Conservation (phyloP, 1,140 invertebrate genomes). For the Drosophila cardini region DNA sequence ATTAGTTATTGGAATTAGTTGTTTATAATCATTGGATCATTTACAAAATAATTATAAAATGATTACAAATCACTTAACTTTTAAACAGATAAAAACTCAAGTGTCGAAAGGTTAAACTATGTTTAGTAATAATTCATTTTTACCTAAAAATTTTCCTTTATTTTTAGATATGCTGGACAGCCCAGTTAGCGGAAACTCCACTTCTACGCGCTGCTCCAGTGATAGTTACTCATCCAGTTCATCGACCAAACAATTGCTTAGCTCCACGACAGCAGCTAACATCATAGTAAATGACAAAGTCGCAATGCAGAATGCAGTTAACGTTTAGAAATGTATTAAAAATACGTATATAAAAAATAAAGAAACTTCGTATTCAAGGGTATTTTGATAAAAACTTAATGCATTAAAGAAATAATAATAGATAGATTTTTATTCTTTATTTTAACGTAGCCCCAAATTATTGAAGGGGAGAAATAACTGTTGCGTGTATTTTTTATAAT, state of each 20-base stretch:
- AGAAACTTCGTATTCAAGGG: too few relatives aligned
- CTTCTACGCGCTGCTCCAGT: slow-evolving; percentile 89
- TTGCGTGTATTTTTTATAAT: too few relatives aligned
- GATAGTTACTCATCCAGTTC: slow-evolving; percentile 91
- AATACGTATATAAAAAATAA: too few relatives aligned
- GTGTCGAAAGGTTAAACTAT: too few relatives aligned
- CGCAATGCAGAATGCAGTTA: slow-evolving; percentile 79
- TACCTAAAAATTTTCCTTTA: not conserved
- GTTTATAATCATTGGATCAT: not conserved
- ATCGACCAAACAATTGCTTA: slow-evolving; percentile 88
- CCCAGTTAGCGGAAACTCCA: slow-evolving; percentile 86
- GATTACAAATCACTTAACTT: too few relatives aligned
- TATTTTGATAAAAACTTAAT: too few relatives aligned
- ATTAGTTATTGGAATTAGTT: not conserved
- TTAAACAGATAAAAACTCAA: not conserved
- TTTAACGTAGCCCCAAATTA: too few relatives aligned
- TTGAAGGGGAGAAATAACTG: too few relatives aligned
- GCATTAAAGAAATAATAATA: too few relatives aligned
- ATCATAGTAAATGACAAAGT: slow-evolving; percentile 83
- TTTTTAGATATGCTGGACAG: slow-evolving; percentile 86
- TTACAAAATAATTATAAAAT: not conserved
- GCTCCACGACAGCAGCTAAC: slow-evolving; percentile 82
- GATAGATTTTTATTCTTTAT: too few relatives aligned
- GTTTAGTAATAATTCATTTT: not conserved
- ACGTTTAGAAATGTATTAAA: slow-evolving; percentile 74